Conservation (phyloP, 2,888 invertebrate species). For the Drosophila affinis region DNA sequence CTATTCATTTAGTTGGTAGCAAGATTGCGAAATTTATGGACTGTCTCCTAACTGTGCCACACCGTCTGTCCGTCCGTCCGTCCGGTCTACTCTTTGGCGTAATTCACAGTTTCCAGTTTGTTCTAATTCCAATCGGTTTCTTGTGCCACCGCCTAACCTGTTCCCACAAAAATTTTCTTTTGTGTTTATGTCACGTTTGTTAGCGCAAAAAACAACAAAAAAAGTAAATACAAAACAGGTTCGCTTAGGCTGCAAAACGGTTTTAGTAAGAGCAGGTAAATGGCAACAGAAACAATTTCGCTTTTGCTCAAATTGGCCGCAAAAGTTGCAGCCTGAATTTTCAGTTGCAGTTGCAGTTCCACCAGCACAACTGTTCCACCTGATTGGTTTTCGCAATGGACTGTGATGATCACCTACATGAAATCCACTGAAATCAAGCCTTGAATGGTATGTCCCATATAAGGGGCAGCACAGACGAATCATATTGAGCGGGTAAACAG, state of each 20-base stretch:
- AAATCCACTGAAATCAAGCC: slow-evolving; percentile 16
- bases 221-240: slow-evolving; percentile 56
- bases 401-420: slow-evolving; percentile 34
- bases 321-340: slow-evolving; percentile 50
- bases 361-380: slow-evolving; percentile 33
- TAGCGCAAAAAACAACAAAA: slow-evolving; percentile 33
- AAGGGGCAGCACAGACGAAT: slow-evolving; percentile 7
- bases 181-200: slow-evolving; percentile 74
- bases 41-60: slow-evolving; percentile 47
- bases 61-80: neutral
- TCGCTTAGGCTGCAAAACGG: slow-evolving; percentile 34
- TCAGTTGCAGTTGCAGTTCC: slow-evolving; percentile 19
- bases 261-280: slow-evolving; percentile 31
- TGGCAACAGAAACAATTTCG: slow-evolving; percentile 64
- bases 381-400: slow-evolving; percentile 25
- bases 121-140: slow-evolving; percentile 69
- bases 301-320: slow-evolving; percentile 55
- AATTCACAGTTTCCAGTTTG: slow-evolving; percentile 69
- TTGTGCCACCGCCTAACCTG: slow-evolving; percentile 60
- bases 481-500: slow-evolving; percentile 8
- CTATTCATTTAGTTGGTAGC: slow-evolving; percentile 28
- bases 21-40: slow-evolving; percentile 36
- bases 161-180: slow-evolving; percentile 66
- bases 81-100: slow-evolving; percentile 36
- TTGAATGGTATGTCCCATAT: slow-evolving; percentile 34